Percentiles rank a stretch among this genome's conserved stretches.
phyloP scores from a whole-genome alignment of 2,113 vertebrate genomes.

The Prionailurus viverrinus region DNA sequence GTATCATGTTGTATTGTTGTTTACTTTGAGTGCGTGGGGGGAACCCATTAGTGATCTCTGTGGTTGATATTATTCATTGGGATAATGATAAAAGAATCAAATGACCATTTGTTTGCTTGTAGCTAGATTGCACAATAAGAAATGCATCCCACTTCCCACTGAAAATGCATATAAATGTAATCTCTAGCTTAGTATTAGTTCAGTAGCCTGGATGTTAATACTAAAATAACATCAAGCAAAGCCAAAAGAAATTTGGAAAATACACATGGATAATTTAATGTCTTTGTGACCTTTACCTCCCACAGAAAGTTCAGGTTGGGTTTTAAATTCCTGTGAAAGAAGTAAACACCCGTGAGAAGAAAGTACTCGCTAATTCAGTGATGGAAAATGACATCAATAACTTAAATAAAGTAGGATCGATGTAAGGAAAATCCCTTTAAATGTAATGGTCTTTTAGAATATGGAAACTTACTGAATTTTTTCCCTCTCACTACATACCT shows the following conservation, averaged over 20 bases:
- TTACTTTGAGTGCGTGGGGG: conserved; percentile 27
- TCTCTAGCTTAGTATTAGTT: conserved; percentile 45
- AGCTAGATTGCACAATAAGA: not conserved
- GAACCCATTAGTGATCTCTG: conserved; percentile 64
- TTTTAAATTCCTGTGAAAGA: conserved; percentile 40
- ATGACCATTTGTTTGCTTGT: conserved; percentile 69
- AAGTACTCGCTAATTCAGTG: conserved; percentile 12
- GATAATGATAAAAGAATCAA: conserved; percentile 68
- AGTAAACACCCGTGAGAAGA: not conserved
- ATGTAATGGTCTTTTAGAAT: not conserved
- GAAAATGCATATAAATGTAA: not conserved
- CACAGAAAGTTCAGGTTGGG: not conserved
- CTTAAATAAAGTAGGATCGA: not conserved
- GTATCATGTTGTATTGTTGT: conserved; percentile 51
- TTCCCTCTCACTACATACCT: not conserved
- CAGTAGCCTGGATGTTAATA: not conserved
- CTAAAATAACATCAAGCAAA: conserved; percentile 43
- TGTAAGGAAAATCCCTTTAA: not conserved
- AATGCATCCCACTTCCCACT: not conserved
- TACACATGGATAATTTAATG: not conserved
- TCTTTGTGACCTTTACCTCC: conserved; percentile 46
- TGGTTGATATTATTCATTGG: conserved; percentile 64
- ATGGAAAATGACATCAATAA: not conserved
- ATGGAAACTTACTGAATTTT: not conserved
- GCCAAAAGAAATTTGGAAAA: conserved; percentile 52